Conservation (phyloP, 2,113 vertebrate species). For the Ceyx melanurus region DNA sequence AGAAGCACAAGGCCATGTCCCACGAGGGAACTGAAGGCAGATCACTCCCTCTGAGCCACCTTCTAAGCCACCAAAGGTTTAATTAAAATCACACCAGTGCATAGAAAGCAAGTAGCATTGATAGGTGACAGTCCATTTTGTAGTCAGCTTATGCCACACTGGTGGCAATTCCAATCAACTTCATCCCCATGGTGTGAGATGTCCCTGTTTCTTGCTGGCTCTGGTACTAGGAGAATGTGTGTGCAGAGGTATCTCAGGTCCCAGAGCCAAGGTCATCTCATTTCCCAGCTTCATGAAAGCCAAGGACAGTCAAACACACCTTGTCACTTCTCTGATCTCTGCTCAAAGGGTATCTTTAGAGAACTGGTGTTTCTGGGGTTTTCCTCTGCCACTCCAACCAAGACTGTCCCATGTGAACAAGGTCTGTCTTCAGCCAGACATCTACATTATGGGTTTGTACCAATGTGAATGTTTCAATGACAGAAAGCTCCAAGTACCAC, state of each 20-base stretch:
- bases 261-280: background rate
- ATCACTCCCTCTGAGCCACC: background rate
- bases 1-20: background rate
- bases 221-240: background rate
- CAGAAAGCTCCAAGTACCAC: background rate
- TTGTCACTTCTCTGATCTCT: background rate
- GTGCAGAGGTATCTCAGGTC: background rate
- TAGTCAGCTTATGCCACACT: background rate
- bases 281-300: background rate
- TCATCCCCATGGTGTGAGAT: background rate
- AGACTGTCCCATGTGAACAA: accelerated
- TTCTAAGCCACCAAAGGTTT: background rate
- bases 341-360: background rate
- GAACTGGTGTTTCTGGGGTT: background rate
- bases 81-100: background rate
- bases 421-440: background rate
- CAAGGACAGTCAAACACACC: background rate
- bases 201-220: background rate
- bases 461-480: accelerated
- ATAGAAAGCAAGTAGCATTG: background rate
- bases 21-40: background rate
- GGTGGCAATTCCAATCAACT: background rate
- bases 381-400: background rate
- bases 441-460: background rate
- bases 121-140: background rate